Evolutionary conservation across 2,113 vertebrate genomes (phyloP).

Genomic region (Nycticorax nycticorax): DNA sequence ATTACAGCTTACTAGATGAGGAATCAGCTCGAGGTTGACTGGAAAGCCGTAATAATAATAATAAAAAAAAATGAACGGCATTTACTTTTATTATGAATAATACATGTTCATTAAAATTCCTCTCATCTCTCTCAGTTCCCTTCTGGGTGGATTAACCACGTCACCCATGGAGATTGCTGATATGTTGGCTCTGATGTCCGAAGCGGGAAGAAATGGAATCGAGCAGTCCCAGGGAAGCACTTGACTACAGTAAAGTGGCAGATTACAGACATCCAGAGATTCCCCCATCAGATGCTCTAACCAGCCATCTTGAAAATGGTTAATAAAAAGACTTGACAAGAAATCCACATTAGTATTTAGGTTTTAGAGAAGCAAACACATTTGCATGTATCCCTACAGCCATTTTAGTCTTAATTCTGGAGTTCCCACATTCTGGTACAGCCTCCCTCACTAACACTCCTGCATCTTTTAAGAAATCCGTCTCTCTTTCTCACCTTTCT

Average conservation of each 20-base stretch:
- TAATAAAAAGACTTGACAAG: conserved; percentile 4
- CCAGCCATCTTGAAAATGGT: background rate
- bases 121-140: background rate
- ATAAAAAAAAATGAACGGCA: background rate
- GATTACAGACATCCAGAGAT: background rate
- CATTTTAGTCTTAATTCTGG: background rate
- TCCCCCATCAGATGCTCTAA: background rate
- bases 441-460: background rate
- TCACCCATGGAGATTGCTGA: background rate
- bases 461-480: background rate
- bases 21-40: background rate
- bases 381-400: background rate
- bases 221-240: background rate
- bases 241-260: background rate
- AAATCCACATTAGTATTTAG: background rate
- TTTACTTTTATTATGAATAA: conserved; percentile 15
- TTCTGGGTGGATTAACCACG: background rate
- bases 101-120: conserved; percentile 11
- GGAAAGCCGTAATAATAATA: background rate
- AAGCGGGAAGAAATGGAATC: background rate
- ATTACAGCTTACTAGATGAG: background rate
- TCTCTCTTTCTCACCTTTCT: background rate
- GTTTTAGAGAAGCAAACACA: background rate
- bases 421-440: background rate
- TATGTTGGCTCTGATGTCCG: background rate